These are phyloP conservation scores for Mallateleia sp. DNA, from an alignment of 2,888 invertebrate genomes.

Conservation along the genomic window DNA sequence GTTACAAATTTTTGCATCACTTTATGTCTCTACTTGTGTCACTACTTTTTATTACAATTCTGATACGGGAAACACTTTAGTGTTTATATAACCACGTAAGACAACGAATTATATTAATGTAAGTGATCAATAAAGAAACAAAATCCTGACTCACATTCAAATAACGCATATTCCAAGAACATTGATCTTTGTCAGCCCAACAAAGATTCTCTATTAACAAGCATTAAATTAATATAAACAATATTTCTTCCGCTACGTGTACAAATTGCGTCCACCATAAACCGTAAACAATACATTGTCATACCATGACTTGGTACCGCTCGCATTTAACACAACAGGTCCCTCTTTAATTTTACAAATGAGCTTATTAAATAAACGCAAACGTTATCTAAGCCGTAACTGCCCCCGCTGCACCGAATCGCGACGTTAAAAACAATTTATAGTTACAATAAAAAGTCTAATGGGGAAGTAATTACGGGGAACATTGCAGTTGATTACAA, in stretches of 20 bases:
- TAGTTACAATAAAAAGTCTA: constrained; percentile 58
- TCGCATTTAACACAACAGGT: neutral
- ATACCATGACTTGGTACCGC: neutral
- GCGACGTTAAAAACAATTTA: constrained; percentile 58
- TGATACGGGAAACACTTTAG: neutral
- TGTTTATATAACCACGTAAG: neutral
- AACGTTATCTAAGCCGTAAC: neutral
- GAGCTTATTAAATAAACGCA: constrained; percentile 56
- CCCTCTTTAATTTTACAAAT: neutral
- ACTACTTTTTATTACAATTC: neutral
- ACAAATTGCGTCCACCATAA: neutral
- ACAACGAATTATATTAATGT: neutral
- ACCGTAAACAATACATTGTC: neutral
- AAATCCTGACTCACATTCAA: neutral
- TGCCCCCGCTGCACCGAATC: neutral
- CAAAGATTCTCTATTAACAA: too few relatives aligned
- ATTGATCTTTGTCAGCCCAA: too few relatives aligned
- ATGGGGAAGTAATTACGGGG: constrained; percentile 65
- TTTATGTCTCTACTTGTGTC: neutral
- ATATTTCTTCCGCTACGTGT: too few relatives aligned
- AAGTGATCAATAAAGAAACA: neutral
- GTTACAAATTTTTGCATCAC: neutral
- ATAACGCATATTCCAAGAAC: too few relatives aligned
- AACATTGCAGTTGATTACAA: constrained; percentile 58
- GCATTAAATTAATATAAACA: too few relatives aligned